Percentiles rank a stretch among this genome's conserved stretches.
Conservation (phyloP, 2,888 invertebrate species). For the Megaustenia siamemsis region DNA sequence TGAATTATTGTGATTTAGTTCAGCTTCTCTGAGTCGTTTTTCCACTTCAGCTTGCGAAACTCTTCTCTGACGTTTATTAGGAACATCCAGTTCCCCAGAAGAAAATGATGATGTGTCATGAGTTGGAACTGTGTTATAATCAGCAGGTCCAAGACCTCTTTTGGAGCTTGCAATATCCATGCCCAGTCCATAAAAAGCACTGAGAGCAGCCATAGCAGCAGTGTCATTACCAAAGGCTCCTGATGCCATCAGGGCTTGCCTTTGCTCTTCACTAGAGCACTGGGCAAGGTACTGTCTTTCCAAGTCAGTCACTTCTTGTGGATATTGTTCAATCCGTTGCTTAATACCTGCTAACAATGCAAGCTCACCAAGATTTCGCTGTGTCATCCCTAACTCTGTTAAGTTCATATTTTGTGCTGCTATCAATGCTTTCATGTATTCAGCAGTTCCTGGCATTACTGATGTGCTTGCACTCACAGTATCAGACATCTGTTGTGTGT, state of each 20-base stretch:
- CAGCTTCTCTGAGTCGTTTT: conserved; percentile 51
- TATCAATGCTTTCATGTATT: conserved; percentile 54
- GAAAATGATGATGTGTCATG: conserved; percentile 35
- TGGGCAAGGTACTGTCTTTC: conserved; percentile 51
- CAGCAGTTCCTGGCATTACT: conserved; percentile 30
- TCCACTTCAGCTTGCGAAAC: conserved; percentile 55
- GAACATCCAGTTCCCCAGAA: conserved; percentile 35
- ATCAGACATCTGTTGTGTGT: conserved; percentile 10
- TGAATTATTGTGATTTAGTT: conserved; percentile 28
- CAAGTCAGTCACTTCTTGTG: conserved; percentile 52
- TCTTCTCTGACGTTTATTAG: conserved; percentile 50
- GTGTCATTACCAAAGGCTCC: conserved; percentile 54
- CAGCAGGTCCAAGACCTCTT: conserved; percentile 14
- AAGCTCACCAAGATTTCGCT: conserved; percentile 55
- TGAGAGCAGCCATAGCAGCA: conserved; percentile 53
- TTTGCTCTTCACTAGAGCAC: conserved; percentile 55
- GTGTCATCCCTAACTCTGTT: conserved; percentile 45
- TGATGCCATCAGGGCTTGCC: conserved; percentile 55
- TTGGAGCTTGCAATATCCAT: conserved; percentile 45
- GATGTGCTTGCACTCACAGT: not conserved
- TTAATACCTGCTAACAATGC: conserved; percentile 58
- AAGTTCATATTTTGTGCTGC: conserved; percentile 51
- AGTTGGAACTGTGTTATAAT: conserved; percentile 31
- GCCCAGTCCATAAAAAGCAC: conserved; percentile 53
- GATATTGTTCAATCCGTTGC: conserved; percentile 54